These are phyloP conservation scores for Bursaphelenchus okinawaensis DNA, from an alignment of 2,888 invertebrate species.

Conservation along the genomic window DNA sequence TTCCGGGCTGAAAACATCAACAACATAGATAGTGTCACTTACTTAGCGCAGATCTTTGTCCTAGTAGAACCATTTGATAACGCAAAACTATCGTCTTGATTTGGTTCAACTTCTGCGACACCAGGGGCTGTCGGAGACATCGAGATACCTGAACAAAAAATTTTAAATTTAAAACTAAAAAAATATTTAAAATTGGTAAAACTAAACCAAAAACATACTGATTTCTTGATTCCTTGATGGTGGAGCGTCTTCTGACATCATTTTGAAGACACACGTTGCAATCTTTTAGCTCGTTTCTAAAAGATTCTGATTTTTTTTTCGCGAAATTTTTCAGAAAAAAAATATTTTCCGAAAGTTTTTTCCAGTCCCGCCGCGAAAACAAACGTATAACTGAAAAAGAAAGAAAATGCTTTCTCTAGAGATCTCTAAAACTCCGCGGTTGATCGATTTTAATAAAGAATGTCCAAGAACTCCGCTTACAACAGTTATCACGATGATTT, in stretches of 20 bases:
- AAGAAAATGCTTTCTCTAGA: not conserved
- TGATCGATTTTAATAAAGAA: constrained; percentile 1
- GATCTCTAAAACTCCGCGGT: not conserved
- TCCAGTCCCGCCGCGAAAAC: not conserved
- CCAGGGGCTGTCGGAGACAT: not conserved
- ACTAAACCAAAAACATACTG: too few relatives aligned
- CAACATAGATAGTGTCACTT: not conserved
- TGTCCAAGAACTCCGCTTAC: not conserved
- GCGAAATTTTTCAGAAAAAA: too few relatives aligned
- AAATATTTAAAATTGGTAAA: not conserved
- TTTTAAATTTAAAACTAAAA: not conserved
- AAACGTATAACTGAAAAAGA: not conserved
- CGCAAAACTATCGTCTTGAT: not conserved
- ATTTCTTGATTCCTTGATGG: not conserved
- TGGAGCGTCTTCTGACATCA: constrained; percentile 10
- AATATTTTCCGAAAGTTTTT: not conserved
- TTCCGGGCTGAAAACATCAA: constrained; percentile 29
- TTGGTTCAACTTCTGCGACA: not conserved
- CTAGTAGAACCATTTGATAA: not conserved
- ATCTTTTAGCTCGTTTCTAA: not conserved
- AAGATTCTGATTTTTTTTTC: too few relatives aligned
- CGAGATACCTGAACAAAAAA: too few relatives aligned
- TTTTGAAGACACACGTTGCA: not conserved
- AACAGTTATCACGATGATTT: not conserved
- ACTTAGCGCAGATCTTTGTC: constrained; percentile 4